phyloP scores from a whole-genome alignment of 2,113 vertebrate genomes.

The Tenebrosternarchus preto region DNA sequence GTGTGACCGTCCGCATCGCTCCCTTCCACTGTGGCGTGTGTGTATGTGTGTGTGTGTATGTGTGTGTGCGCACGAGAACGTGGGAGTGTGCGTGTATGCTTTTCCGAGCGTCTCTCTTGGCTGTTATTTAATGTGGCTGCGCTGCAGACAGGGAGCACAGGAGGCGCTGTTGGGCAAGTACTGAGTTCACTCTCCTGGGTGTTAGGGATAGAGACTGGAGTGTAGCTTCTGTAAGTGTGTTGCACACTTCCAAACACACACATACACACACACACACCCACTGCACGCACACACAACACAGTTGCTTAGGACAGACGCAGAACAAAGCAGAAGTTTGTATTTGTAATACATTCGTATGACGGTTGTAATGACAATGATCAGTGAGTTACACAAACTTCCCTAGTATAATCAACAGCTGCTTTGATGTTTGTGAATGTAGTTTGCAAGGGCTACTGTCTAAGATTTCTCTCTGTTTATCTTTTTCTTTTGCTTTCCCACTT shows the following conservation, averaged over 20 bases:
- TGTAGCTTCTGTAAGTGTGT: constrained; percentile 44
- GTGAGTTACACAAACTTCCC: background rate
- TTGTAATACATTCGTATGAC: background rate
- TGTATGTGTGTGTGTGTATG: background rate
- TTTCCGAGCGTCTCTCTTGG: constrained; percentile 17
- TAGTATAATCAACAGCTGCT: background rate
- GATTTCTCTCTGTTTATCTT: constrained; percentile 21
- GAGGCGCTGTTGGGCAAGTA: constrained; percentile 52
- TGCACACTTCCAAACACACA: background rate
- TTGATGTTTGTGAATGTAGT: background rate
- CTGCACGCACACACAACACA: background rate
- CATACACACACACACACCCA: background rate
- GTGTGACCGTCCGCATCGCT: constrained; percentile 20
- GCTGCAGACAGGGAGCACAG: constrained; percentile 51
- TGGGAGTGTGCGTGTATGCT: background rate
- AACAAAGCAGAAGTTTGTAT: background rate
- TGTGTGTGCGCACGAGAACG: background rate
- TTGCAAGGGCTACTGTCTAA: constrained; percentile 14
- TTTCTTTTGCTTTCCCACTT: constrained; percentile 3
- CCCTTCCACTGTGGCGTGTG: constrained; percentile 6
- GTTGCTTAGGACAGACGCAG: background rate
- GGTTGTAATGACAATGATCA: background rate
- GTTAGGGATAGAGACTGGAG: constrained; percentile 39
- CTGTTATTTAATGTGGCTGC: constrained; percentile 48
- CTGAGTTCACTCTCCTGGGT: constrained; percentile 37